These are phyloP conservation scores for Drosophila bocqueti DNA, from an alignment of 1,140 invertebrate species.

Conservation along the genomic window DNA sequence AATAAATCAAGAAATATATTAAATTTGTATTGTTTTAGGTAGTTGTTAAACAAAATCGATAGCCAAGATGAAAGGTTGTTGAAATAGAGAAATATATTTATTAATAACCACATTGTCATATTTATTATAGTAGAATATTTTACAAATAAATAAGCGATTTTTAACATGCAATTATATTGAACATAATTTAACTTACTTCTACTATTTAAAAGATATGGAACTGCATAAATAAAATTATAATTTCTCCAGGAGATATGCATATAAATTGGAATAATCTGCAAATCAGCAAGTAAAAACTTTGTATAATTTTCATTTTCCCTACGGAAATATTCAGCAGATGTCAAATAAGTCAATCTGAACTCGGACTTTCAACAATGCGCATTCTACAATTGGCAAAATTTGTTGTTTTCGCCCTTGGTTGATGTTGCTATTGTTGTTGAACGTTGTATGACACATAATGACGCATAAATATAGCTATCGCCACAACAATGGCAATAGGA, in stretches of 20 bases:
- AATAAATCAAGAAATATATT: not conserved
- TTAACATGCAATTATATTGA: too few species aligned
- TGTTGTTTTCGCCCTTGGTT: not conserved
- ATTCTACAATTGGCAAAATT: slow-evolving; percentile 7
- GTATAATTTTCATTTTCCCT: not conserved
- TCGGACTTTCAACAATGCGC: slow-evolving; percentile 6
- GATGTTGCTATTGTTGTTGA: slow-evolving; percentile 4
- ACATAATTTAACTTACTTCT: too few species aligned
- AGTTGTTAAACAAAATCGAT: too few species aligned
- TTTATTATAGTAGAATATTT: too few species aligned
- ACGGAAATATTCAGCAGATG: slow-evolving; percentile 12
- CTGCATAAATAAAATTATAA: not conserved
- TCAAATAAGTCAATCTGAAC: slow-evolving; percentile 3
- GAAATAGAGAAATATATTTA: too few species aligned
- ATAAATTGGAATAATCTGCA: not conserved
- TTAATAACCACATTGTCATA: too few species aligned
- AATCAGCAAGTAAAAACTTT: not conserved
- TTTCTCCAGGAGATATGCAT: not conserved
- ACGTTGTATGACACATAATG: slow-evolving; percentile 65
- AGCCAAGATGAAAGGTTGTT: too few species aligned
- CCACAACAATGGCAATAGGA: slow-evolving; percentile 18
- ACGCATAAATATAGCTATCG: slow-evolving; percentile 16
- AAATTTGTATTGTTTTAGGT: not conserved
- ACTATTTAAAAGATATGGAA: too few species aligned
- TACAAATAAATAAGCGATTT: too few species aligned